Percentiles rank a stretch among this genome's conserved stretches.
These are phyloP conservation scores for Nerophis ophidion DNA, from an alignment of 2,113 vertebrate species.

Conservation along the genomic window DNA sequence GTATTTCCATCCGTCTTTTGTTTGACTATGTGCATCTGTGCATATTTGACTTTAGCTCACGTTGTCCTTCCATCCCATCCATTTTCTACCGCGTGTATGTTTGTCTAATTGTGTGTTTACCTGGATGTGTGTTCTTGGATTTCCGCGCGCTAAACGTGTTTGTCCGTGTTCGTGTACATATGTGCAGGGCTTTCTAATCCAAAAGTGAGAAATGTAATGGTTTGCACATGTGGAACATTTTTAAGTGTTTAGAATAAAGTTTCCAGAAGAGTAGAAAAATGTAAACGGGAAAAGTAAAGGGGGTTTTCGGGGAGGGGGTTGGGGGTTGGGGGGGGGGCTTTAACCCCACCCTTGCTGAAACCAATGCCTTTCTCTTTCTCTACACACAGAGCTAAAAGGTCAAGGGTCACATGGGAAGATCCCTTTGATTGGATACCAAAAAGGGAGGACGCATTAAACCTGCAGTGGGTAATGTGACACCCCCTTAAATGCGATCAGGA, in stretches of 20 bases:
- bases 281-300: neutral
- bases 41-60: neutral
- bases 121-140: conserved; percentile 1
- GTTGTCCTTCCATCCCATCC: too few species aligned
- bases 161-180: conserved; percentile 24
- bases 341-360: conserved; percentile 54
- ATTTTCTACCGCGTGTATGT: too few species aligned
- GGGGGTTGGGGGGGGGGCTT: conserved; percentile 20
- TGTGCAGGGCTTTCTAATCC: conserved; percentile 49
- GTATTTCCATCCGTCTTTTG: neutral
- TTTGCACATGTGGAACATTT: conserved; percentile 73
- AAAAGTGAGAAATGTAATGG: conserved; percentile 67
- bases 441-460: conserved; percentile 40
- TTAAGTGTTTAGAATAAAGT: conserved; percentile 70
- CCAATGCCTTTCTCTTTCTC: conserved; percentile 58
- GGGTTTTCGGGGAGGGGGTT: neutral
- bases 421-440: conserved; percentile 68
- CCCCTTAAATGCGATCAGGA: conserved; percentile 52
- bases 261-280: conserved; percentile 53
- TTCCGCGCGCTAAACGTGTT: conserved; percentile 11
- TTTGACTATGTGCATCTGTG: conserved; percentile 5
- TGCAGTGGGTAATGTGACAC: conserved; percentile 41
- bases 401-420: conserved; percentile 64
- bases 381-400: conserved; percentile 54
- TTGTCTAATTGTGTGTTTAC: neutral